Evolutionary conservation across 2,888 invertebrate genomes (phyloP), one percentile per base, ranked within the genome.

Genomic region (Drosophila dives): DNA sequence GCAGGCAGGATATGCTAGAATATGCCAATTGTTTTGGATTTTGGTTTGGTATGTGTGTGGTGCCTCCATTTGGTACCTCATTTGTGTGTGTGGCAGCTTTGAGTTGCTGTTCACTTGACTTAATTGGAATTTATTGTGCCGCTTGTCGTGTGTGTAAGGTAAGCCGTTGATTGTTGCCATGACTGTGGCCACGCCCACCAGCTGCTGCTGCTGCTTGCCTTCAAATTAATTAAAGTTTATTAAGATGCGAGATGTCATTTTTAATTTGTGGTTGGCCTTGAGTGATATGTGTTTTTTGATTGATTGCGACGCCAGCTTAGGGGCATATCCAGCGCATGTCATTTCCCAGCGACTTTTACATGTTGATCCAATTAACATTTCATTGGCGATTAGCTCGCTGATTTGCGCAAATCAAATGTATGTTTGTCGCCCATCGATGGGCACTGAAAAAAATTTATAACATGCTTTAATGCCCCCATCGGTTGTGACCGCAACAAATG

Each of bases 321-420:
- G 11, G 26, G 38, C 7, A 51, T 49, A 64, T 61, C 20, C 42
- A 11, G 49, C 75, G 20, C 36, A 17, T 62, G 79, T 36, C 66
- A 66, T 75, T 61, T 50, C 23, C 65, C 50, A 33, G 38, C 40
- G 40, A 15, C 34, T 58, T 48, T 54, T 11, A 42, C 32, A 62
- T 48, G 64, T 68, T 85, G 71, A 83, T 89, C 90, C 86, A 86
- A 90, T 86, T 88, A 86, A 70, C 67, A 76, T 85, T 77, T 76
- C 74, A 70, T 64, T 66, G 70, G 67, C 66, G 77, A 84, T 86
- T 89, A 80, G 72, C 33, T 40, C 48, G 75, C 71, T 75, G 82
- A 89, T 84, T 86, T 80, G 62, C 72, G 70, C 77, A 77, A 89
- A 86, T 84, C 82, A 53, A 83, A 79, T 78, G 77, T 20, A 23